A percentile compares a stretch with the other conserved stretches of the same genome.
phyloP scores from a whole-genome alignment of 1,140 invertebrate genomes.

The Drosophila tristis region DNA sequence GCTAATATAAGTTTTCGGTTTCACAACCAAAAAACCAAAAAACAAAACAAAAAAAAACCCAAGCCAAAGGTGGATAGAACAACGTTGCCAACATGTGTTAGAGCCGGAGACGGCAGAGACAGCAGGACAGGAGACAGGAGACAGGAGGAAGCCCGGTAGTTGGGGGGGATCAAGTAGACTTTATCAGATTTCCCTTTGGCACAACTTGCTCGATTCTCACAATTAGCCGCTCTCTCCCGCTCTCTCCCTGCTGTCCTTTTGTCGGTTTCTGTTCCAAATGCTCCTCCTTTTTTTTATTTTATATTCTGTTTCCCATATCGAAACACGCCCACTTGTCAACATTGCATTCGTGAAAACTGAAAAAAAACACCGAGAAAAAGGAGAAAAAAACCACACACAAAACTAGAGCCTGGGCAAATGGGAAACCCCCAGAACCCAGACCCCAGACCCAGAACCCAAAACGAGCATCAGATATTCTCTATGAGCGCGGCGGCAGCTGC shows the following conservation, averaged over 20 bases:
- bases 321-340: constrained; percentile 67
- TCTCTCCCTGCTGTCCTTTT: not conserved
- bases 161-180: constrained; percentile 1
- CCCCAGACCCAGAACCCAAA: not conserved
- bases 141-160: too few species aligned
- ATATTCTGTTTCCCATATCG: constrained; percentile 13
- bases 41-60: not conserved
- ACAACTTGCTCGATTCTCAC: constrained; percentile 45
- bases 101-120: not conserved
- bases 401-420: not conserved
- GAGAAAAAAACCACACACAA: constrained; percentile 8
- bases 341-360: constrained; percentile 50
- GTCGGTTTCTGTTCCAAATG: constrained; percentile 18
- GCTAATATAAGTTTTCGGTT: constrained; percentile 68
- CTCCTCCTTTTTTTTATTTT: constrained; percentile 19
- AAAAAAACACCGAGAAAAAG: constrained; percentile 12
- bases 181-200: constrained; percentile 42
- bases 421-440: constrained; percentile 6
- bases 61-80: too few species aligned
- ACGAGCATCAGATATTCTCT: constrained; percentile 49
- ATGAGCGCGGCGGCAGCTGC: constrained; percentile 25
- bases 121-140: too few species aligned
- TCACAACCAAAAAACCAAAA: constrained; percentile 10
- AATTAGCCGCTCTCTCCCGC: constrained; percentile 29
- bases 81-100: constrained; percentile 56